Base-by-base conservation (phyloP, 2,797 vertebrate genomes). In the Hydrolagus colliei region DNA sequence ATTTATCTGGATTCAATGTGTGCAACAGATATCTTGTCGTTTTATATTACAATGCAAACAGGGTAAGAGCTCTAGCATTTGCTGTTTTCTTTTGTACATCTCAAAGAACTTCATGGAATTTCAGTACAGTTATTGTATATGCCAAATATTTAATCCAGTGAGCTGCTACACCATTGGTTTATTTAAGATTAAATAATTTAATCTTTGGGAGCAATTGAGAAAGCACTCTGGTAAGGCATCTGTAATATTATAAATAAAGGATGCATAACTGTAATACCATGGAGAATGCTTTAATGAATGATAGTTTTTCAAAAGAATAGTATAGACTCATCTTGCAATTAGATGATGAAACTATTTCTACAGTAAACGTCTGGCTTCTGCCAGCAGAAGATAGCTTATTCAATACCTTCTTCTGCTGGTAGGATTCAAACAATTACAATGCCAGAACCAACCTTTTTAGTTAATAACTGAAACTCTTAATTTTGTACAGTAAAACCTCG, bases 1-100 rank as follows among this genome's bases (percentile, higher is more conserved):
- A 99, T 87, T 92, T 99, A 20, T 99, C 98, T 0, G 98, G 98
- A 80, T 99, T 99, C 93, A 99, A 99, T 0, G 98, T 99, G 73
- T 99, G 98, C 93, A 99, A 99, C 93, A 95, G 98, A 91, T 99
- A 99, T 91, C 94, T 99, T 0, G 98, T 99, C 0, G 98, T 99
- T 27, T 91, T 99, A 87, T 99, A 99, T 92, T 99, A 99, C 86
- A 99, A 99, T 0, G 97, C 98, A 71, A 98, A 98, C 95, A 95
- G 98, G 92, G 98, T 97, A 93, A 0, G 97, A 93, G 86, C 35
- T 79, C 20, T 2, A 32, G 13, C 9, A 0, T 52, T 14, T 2
- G 0, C 52, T 73, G 4, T 73, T 73, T 86, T 62, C 62, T 52
- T 52, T 5, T n/a, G n/a, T 86, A 10, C n/a, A 73, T 35, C 71